Percentiles rank a stretch among this genome's conserved stretches.
phyloP scores from a whole-genome alignment of 92 coral and sea anemone genomes.

The Metridium senile region DNA sequence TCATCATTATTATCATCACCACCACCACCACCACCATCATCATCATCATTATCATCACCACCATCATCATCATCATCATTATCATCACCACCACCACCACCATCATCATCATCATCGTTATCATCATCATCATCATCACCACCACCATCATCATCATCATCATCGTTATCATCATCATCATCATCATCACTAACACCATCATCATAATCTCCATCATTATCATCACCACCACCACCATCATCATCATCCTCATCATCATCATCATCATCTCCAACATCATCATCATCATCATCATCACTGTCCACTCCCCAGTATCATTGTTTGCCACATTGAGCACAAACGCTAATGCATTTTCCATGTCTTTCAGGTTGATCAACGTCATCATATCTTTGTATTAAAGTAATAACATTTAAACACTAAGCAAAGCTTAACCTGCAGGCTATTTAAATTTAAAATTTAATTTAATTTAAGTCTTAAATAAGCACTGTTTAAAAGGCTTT shows the following conservation, averaged over 20 bases:
- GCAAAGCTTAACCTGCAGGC: too few relatives aligned
- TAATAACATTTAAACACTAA: too few relatives aligned
- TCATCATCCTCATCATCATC: neutral
- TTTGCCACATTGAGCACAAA: neutral
- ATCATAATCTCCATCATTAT: too few relatives aligned
- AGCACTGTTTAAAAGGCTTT: too few relatives aligned
- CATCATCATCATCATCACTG: neutral
- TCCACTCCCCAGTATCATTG: too few relatives aligned
- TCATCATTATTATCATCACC: neutral
- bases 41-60: neutral
- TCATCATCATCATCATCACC: neutral
- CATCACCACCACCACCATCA: too few relatives aligned
- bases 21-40: neutral
- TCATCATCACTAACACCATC: too few relatives aligned
- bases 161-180: neutral
- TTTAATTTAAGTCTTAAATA: too few relatives aligned
- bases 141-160: neutral
- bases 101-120: neutral
- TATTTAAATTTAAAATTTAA: too few relatives aligned
- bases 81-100: too few relatives aligned
- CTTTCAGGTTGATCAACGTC: neutral
- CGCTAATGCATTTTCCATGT: neutral
- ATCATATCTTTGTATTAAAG: neutral
- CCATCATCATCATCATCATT: too few relatives aligned
- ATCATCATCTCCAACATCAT: neutral